phyloP scores from a whole-genome alignment of 2,888 invertebrate species.

The Teinopalpus imperialis region DNA sequence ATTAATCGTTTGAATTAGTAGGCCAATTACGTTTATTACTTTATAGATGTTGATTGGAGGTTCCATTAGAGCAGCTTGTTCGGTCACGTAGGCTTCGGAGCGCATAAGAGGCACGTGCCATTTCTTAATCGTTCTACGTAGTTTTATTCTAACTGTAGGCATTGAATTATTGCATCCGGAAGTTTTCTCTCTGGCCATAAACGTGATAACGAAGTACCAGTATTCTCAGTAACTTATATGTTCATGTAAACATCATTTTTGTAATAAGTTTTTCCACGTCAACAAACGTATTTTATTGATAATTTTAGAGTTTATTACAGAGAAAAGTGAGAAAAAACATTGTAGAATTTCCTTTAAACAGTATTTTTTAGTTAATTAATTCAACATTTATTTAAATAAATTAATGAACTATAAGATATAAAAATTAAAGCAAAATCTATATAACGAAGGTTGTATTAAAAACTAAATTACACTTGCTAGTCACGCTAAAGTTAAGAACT shows the following conservation, averaged over 20 bases:
- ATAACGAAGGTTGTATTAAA: no score
- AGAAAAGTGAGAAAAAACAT: no score
- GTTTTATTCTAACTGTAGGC: conserved; percentile 12
- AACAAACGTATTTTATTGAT: no score
- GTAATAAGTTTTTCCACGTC: neutral
- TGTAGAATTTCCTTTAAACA: no score
- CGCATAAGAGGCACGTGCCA: conserved; percentile 55
- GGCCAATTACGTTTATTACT: conserved; percentile 24
- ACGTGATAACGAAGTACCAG: neutral
- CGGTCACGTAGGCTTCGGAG: conserved; percentile 65
- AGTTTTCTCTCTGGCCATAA: conserved; percentile 6
- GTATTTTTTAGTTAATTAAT: no score
- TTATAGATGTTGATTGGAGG: conserved; percentile 44
- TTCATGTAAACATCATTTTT: neutral
- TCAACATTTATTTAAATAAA: no score
- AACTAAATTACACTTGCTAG: no score
- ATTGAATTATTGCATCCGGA: conserved; percentile 17
- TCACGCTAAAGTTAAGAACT: no score
- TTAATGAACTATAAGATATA: no score
- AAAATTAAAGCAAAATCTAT: no score
- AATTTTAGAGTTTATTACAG: no score
- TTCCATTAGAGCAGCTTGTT: conserved; percentile 46
- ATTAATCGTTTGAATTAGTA: conserved; percentile 15
- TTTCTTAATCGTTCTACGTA: conserved; percentile 38
- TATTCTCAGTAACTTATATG: neutral